Evolutionary conservation across 1,140 invertebrate genomes (phyloP).

Genomic region (Meteorus sp.): DNA sequence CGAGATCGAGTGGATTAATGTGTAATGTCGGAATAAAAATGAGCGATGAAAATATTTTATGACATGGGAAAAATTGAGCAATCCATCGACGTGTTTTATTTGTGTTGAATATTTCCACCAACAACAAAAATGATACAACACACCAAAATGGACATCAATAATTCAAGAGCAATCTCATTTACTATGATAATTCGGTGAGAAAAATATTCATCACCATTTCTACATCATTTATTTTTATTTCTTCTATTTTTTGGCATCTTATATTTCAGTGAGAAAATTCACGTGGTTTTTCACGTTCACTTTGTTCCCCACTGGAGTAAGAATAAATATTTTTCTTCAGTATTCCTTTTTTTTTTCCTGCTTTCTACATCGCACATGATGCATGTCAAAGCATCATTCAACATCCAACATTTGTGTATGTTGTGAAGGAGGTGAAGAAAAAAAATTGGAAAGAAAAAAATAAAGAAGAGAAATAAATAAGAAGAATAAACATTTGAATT

Average conservation of each 20-base stretch:
- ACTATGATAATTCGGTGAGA: slow-evolving; percentile 46
- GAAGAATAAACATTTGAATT: no score
- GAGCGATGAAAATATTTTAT: no score
- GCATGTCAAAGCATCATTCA: slow-evolving; percentile 40
- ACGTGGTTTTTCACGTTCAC: no score
- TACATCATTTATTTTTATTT: slow-evolving; percentile 18
- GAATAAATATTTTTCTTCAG: neutral
- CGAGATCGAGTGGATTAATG: no score
- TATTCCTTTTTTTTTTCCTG: slow-evolving; percentile 14
- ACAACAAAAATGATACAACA: no score
- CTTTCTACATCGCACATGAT: slow-evolving; percentile 31
- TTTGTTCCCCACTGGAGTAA: slow-evolving; percentile 20
- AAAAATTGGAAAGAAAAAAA: slow-evolving; percentile 4
- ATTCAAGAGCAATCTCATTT: slow-evolving; percentile 51
- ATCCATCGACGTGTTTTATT: no score
- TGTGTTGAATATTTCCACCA: no score
- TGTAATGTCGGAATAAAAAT: no score
- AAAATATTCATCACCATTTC: slow-evolving; percentile 50
- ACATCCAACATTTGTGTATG: no score
- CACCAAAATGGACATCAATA: no score
- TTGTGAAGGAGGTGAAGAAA: slow-evolving; percentile 17
- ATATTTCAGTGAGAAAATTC: neutral
- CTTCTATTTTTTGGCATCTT: neutral
- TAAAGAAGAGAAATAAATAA: neutral
- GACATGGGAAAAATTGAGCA: no score